A percentile compares a stretch with the other conserved stretches of the same genome.
Evolutionary conservation across 2,888 invertebrate species (phyloP).

Genomic region (Dryadula phaetusa): DNA sequence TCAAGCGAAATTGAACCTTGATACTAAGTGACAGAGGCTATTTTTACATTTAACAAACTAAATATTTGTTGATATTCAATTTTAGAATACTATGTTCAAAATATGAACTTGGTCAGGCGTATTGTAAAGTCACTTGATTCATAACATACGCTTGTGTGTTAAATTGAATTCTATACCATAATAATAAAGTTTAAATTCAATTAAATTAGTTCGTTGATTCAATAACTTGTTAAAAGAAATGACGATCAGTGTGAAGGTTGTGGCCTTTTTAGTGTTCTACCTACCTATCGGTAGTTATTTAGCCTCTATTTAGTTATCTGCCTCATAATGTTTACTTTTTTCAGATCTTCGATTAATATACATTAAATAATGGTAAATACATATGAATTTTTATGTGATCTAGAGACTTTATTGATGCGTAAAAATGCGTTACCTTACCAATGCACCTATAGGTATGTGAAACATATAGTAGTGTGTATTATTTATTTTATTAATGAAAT

Average conservation of each 20-base stretch:
- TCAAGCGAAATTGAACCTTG: slow-evolving; percentile 34
- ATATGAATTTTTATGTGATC: too few species aligned
- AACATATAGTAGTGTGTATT: too few species aligned
- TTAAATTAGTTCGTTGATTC: not conserved
- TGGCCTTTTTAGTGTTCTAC: slow-evolving; percentile 13
- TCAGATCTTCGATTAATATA: too few species aligned
- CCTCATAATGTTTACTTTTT: not conserved
- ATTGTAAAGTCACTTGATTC: slow-evolving; percentile 30
- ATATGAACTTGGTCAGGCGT: slow-evolving; percentile 32
- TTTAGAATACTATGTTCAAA: slow-evolving; percentile 39
- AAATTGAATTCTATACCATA: not conserved
- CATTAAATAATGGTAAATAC: too few species aligned
- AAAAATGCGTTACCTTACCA: too few species aligned
- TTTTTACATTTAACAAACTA: not conserved
- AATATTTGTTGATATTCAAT: slow-evolving; percentile 37
- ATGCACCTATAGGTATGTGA: too few species aligned
- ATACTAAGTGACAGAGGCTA: not conserved
- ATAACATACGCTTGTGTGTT: slow-evolving; percentile 9
- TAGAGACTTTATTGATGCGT: too few species aligned
- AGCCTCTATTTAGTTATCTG: not conserved
- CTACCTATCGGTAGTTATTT: too few species aligned
- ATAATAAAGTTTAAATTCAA: not conserved
- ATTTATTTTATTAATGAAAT: too few species aligned
- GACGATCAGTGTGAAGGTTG: slow-evolving; percentile 20
- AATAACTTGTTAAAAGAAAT: slow-evolving; percentile 22